Evolutionary conservation across 2,888 invertebrate genomes (phyloP), one percentile per base, ranked within the genome.

Genomic region (Eudasyphora cyanicolor): DNA sequence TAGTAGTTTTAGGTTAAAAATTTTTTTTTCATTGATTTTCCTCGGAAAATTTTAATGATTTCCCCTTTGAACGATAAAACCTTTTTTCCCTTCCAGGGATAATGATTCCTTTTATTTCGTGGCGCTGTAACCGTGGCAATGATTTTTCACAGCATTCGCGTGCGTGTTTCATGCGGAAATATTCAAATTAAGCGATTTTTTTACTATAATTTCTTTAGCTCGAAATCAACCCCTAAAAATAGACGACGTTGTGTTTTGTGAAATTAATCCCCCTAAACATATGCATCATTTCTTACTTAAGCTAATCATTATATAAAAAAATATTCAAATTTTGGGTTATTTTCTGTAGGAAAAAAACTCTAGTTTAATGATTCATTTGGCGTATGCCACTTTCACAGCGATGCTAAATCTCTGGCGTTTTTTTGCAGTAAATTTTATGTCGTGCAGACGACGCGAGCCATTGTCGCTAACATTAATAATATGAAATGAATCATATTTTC

Each of bases 101-200:
- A 64, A 38, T 32, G 62, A 62, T 64, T 10, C 35, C 38, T 12
- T 21, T 24, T 42, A 4, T 17, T 2, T 10, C 7, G 51, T 10
- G n/a, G 29, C 21, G 21, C 21, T 17, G 42, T 42, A 38, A 38
- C 21, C 67, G 24, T 64, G 14, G 35, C 42, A 42, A 67, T 67
- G 42, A 42, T 67, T 67, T 67, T 67, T 67, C 67, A 38, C 67
- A 67, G 67, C 67, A 67, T 67, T 67, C 21, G 12, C 6, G 21
- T 67, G 67, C 64, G 64, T 64, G 64, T 64, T 64, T 64, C 10
- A 6, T 54, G 17, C 8, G 60, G 29, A 64, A 67, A 67, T 67
- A 67, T 67, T 42, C 42, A 67, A 67, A 67, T 67, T 67, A 67
- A 21, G 67, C 67, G 14, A 67, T 67, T 67, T 42, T 67, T 67